Percentiles rank a stretch among this genome's conserved stretches.
These are phyloP conservation scores for Tauraco hartlaubi DNA, from an alignment of 2,797 vertebrate species.

Conservation along the genomic window DNA sequence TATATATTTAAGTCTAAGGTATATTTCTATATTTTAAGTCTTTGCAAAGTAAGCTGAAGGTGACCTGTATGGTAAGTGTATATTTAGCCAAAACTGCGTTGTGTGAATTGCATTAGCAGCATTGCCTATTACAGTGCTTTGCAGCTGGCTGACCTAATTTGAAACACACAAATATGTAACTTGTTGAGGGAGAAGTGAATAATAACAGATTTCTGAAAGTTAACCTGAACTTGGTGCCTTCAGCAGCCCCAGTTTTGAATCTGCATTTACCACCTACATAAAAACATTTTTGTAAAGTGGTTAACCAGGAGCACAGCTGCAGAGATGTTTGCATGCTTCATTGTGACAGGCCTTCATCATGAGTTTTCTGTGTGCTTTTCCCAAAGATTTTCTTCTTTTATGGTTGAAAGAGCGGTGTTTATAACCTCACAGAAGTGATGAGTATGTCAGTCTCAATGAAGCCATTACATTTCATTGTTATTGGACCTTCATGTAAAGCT, in stretches of 20 bases:
- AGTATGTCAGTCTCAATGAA: neutral
- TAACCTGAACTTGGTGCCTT: slow-evolving; percentile 75
- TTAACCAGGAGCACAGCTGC: slow-evolving; percentile 80
- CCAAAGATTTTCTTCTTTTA: neutral
- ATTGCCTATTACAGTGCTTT: slow-evolving; percentile 54
- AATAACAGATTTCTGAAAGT: slow-evolving; percentile 71
- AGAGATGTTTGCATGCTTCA: slow-evolving; percentile 55
- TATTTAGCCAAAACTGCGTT: neutral
- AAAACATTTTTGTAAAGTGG: slow-evolving; percentile 79
- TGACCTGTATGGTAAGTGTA: slow-evolving; percentile 6
- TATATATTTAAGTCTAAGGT: no score
- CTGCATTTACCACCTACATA: slow-evolving; percentile 74
- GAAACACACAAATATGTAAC: slow-evolving; percentile 51
- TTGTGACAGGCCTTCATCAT: slow-evolving; percentile 51
- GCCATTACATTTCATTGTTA: neutral
- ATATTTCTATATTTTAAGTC: neutral
- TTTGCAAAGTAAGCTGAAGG: slow-evolving; percentile 31
- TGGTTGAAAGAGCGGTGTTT: neutral
- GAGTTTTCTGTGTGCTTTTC: slow-evolving; percentile 23
- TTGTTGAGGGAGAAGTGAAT: slow-evolving; percentile 55
- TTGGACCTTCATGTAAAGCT: neutral
- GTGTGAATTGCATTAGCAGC: slow-evolving; percentile 51
- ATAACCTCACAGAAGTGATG: neutral
- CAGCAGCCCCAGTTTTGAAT: slow-evolving; percentile 63
- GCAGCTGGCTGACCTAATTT: slow-evolving; percentile 68